Percentiles rank a stretch among this genome's conserved stretches.
Evolutionary conservation across 2,888 invertebrate genomes (phyloP).

Genomic region (Schrankia costaestrigalis): DNA sequence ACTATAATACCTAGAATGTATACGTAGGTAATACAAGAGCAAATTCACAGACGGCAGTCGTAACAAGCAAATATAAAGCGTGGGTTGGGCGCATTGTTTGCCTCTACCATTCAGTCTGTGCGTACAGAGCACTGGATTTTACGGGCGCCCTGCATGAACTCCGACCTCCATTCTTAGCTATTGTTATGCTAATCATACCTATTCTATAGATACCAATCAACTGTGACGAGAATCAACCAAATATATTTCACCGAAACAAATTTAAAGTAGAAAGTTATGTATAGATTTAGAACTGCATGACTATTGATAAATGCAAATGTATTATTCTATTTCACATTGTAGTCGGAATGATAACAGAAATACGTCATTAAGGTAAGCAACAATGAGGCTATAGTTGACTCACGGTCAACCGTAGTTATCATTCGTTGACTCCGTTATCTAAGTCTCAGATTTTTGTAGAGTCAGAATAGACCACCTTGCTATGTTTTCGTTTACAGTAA

Average conservation of each 20-base stretch:
- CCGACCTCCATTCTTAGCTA: constrained; percentile 59
- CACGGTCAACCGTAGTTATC: constrained; percentile 28
- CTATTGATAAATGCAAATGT: constrained; percentile 12
- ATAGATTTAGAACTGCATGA: constrained; percentile 11
- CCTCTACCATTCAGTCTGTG: constrained; percentile 48
- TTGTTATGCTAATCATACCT: constrained; percentile 64
- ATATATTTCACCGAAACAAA: constrained; percentile 13
- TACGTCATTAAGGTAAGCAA: constrained; percentile 18
- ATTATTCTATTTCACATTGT: constrained; percentile 18
- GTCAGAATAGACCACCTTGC: constrained; percentile 53
- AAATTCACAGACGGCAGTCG: constrained; percentile 53
- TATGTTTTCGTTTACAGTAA: too few species aligned
- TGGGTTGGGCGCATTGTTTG: constrained; percentile 71
- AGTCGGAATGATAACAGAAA: constrained; percentile 16
- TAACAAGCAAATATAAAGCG: constrained; percentile 55
- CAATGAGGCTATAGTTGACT: constrained; percentile 22
- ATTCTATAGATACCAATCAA: constrained; percentile 42
- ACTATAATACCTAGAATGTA: constrained; percentile 36
- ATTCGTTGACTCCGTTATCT: constrained; percentile 30
- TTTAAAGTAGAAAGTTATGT: constrained; percentile 21
- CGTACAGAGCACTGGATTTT: constrained; percentile 55
- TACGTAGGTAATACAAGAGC: constrained; percentile 45
- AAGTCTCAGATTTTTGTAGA: constrained; percentile 28
- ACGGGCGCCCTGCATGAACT: constrained; percentile 66
- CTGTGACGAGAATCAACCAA: constrained; percentile 41